Conservation (phyloP, 2,888 invertebrate genomes). For the Autographa pulchrina region DNA sequence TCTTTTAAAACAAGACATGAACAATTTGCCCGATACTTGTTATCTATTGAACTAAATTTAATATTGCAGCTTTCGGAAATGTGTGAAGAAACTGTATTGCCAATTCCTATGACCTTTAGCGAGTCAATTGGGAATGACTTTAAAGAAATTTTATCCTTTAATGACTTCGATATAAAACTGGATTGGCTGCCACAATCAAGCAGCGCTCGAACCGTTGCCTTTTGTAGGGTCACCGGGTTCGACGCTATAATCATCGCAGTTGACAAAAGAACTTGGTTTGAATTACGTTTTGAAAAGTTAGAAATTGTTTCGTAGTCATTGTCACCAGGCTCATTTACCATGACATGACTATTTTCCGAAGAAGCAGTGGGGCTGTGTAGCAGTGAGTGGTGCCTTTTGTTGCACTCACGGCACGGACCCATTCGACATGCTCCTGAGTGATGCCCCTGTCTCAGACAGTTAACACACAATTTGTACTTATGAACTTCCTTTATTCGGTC, state of each 20-base stretch:
- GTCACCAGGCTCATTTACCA: background rate
- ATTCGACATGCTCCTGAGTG: conserved; percentile 44
- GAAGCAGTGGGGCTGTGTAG: conserved; percentile 32
- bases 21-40: background rate
- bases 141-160: conserved; percentile 11
- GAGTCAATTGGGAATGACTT: conserved; percentile 15
- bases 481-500: conserved; percentile 25
- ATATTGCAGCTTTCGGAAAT: conserved; percentile 28
- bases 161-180: conserved; percentile 6
- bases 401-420: conserved; percentile 55
- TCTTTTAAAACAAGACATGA: conserved; percentile 11
- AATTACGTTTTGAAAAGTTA: conserved; percentile 7
- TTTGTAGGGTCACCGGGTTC: conserved; percentile 14
- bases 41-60: background rate
- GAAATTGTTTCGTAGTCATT: conserved; percentile 11
- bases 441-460: conserved; percentile 54
- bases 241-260: conserved; percentile 8
- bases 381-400: conserved; percentile 49
- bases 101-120: too few relatives aligned
- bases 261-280: conserved; percentile 14
- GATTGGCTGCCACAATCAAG: conserved; percentile 10
- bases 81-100: conserved; percentile 17
- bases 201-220: conserved; percentile 12
- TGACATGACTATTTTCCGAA: background rate
- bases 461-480: conserved; percentile 46